These are phyloP conservation scores for Pogonocherus hispidulus DNA, from an alignment of 2,888 invertebrate genomes.

Conservation along the genomic window DNA sequence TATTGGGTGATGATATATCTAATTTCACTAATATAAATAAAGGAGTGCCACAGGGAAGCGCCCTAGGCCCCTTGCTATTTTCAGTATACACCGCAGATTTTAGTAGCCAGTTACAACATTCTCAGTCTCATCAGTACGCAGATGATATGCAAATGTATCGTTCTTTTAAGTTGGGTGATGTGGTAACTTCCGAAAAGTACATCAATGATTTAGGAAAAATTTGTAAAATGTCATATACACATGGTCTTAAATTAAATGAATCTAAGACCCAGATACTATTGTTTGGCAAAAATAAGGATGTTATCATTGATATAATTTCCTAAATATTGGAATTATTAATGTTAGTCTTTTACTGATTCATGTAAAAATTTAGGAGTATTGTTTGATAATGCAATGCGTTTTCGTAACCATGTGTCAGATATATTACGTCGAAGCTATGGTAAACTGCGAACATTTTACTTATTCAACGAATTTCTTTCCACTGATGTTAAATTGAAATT, in stretches of 20 bases:
- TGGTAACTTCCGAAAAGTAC: background rate
- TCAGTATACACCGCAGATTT: conserved; percentile 14
- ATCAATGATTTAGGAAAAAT: conserved; percentile 6
- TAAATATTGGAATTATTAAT: background rate
- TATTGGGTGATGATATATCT: background rate
- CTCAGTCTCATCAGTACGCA: conserved; percentile 14
- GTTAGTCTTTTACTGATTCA: background rate
- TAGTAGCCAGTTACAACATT: background rate
- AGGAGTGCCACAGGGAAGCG: conserved; percentile 17
- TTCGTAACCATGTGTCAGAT: background rate
- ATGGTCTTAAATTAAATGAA: conserved; percentile 5
- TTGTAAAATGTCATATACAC: background rate
- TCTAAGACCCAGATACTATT: background rate
- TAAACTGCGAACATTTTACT: background rate
- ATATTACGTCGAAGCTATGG: background rate
- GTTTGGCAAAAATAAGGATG: background rate
- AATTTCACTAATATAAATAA: background rate
- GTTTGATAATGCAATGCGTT: background rate
- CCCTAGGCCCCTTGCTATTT: background rate
- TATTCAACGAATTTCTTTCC: background rate
- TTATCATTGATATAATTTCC: background rate
- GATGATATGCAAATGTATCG: conserved; percentile 24
- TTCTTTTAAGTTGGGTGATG: background rate
- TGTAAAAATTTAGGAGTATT: background rate
- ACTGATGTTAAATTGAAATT: background rate